Evolutionary conservation across 1,140 invertebrate species (phyloP).

Genomic region (Trichomalopsis sarcophagae): DNA sequence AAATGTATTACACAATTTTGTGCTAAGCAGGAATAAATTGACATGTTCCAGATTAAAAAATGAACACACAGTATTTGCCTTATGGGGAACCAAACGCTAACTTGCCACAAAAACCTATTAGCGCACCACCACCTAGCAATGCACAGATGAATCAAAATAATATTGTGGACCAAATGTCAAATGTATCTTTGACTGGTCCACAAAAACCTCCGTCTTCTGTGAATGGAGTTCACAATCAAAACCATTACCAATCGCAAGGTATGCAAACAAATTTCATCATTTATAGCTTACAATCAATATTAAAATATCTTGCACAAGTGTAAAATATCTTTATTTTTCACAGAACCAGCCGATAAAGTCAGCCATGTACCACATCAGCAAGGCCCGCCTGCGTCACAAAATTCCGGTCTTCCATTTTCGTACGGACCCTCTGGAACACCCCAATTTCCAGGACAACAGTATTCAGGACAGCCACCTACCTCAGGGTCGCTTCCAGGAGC

Average conservation of each 20-base stretch:
- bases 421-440: constrained; percentile 1
- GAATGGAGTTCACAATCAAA: constrained; percentile 57
- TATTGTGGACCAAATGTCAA: constrained; percentile 61
- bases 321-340: not conserved
- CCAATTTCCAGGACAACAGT: constrained; percentile 34
- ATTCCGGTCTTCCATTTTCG: constrained; percentile 30
- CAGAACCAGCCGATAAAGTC: not conserved
- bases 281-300: not conserved
- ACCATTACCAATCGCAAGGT: constrained; percentile 52
- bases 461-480: constrained; percentile 18
- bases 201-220: constrained; percentile 56
- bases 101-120: constrained; percentile 53
- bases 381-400: not conserved
- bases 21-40: not conserved
- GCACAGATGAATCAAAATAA: constrained; percentile 57
- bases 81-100: constrained; percentile 60
- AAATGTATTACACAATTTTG: not conserved
- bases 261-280: constrained; percentile 16
- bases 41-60: constrained; percentile 49
- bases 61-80: constrained; percentile 66
- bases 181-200: constrained; percentile 58
- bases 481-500: constrained; percentile 20
- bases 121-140: constrained; percentile 34
- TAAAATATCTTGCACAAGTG: not conserved
- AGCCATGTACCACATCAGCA: constrained; percentile 6